Percentiles rank a stretch among this genome's conserved stretches.
Evolutionary conservation across 2,888 invertebrate genomes (phyloP).

Genomic region (Eristalis tenax): DNA sequence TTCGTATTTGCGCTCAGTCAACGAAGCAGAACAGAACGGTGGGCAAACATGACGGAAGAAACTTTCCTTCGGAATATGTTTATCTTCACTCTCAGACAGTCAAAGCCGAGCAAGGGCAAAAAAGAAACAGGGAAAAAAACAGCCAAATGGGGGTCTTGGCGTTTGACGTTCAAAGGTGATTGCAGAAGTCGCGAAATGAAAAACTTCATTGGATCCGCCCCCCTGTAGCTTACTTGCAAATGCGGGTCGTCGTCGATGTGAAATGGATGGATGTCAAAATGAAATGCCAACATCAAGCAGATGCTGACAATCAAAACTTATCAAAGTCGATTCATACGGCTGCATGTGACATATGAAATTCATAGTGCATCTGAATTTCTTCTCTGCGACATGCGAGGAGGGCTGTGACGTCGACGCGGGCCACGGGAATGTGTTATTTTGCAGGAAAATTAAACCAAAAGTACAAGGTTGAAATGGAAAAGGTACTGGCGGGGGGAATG

Average conservation of each 20-base stretch:
- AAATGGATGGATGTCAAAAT: slow-evolving; percentile 38
- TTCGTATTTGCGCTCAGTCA: slow-evolving; percentile 72
- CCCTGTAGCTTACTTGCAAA: background rate
- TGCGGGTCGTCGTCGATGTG: slow-evolving; percentile 35
- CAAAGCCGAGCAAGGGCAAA: slow-evolving; percentile 2
- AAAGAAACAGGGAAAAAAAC: slow-evolving; percentile 1
- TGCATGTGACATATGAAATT: background rate
- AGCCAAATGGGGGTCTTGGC: slow-evolving; percentile 40
- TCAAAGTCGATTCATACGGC: background rate
- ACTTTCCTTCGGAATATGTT: slow-evolving; percentile 61
- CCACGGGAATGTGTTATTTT: background rate
- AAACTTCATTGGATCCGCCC: slow-evolving; percentile 66
- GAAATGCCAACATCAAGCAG: slow-evolving; percentile 41
- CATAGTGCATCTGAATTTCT: background rate
- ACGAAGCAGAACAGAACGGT: slow-evolving; percentile 62
- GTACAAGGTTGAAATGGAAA: no score
- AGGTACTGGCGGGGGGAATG: no score
- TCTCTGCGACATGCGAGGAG: background rate
- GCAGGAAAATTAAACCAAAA: no score
- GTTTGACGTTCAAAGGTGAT: slow-evolving; percentile 67
- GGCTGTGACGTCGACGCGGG: background rate
- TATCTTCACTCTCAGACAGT: slow-evolving; percentile 45
- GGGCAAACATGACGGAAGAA: slow-evolving; percentile 70
- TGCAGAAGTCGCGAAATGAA: slow-evolving; percentile 65
- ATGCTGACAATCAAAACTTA: slow-evolving; percentile 46